Conservation (phyloP, 2,797 vertebrate genomes). For the Crenichthys baileyi region DNA sequence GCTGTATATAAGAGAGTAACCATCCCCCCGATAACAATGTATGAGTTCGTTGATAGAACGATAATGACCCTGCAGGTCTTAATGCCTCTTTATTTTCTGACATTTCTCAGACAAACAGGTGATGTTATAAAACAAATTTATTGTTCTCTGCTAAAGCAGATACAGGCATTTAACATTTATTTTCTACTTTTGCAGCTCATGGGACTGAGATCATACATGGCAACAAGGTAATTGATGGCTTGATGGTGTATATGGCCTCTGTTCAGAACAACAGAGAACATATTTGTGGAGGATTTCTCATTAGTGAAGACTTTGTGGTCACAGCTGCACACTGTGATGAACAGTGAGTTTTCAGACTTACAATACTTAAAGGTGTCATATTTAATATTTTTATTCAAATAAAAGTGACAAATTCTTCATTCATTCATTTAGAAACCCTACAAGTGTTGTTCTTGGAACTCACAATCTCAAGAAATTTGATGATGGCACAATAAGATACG, state of each 20-base stretch:
- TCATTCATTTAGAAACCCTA: not conserved
- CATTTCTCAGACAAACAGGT: constrained; percentile 1
- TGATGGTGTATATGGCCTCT: constrained; percentile 76
- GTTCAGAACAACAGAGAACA: constrained; percentile 52
- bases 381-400: not conserved
- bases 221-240: not conserved
- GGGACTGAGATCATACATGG: constrained; percentile 26
- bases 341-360: constrained; percentile 2
- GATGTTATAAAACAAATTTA: not conserved
- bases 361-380: not conserved
- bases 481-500: constrained; percentile 28
- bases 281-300: constrained; percentile 74
- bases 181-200: not conserved
- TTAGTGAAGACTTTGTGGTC: constrained; percentile 69
- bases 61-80: not conserved
- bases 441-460: constrained; percentile 57
- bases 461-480: constrained; percentile 41
- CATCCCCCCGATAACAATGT: rapidly evolving
- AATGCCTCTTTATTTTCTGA: constrained; percentile 4
- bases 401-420: not conserved
- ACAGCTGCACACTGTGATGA: constrained; percentile 76
- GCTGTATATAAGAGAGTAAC: not conserved
- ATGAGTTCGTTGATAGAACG: not conserved
- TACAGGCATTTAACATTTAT: not conserved
- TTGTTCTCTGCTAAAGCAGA: not conserved